Evolutionary conservation across 1,140 invertebrate genomes (phyloP), one percentile per base, ranked within the genome.

Genomic region (Monochamus saltuarius): DNA sequence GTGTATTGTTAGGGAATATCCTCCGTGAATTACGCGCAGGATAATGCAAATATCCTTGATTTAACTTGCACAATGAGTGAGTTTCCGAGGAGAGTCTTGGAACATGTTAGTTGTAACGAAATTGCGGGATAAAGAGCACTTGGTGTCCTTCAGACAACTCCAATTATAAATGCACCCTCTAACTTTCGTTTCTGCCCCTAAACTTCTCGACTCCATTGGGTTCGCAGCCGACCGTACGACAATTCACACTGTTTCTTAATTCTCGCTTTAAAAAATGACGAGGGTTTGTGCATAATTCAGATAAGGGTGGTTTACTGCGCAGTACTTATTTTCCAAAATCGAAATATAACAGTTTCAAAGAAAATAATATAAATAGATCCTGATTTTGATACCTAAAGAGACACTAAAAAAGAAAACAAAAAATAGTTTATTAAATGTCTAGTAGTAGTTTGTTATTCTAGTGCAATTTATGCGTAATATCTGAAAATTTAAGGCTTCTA

Each of bases 81-180:
- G 56, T 58, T 59, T 66, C 46, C 51, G 40, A 34, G 40, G 42
- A 57, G 57, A 59, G 56, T 36, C 51, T 52, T 49, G 35, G 52
- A 62, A 62, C 57, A 56, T 59, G 64, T 66, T 66, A 56, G 47
- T 56, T 55, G 43, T 57, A 54, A 42, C 55, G 56, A 62, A 66
- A 62, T 67, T 64, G 65, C 35, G 42, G 61, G 61, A 66, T 66
- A 63, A 66, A 63, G 65, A 61, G 59, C 59, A 14, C 52, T 56
- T 42, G 55, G 42, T 58, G 61, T 67, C 65, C 65, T 64, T 56
- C 62, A 64, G 65, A 67, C 65, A 53, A 49, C 50, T 67, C 58
- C 65, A 64, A 67, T 67, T 67, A 67, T 64, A 64, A 60, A 59
- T 62, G 62, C 62, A 57, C 58, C 62, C 65, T 46, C 17, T 22